A percentile compares a stretch with the other conserved stretches of the same genome.
These are phyloP conservation scores for Frankliniella fusca DNA, from an alignment of 2,888 invertebrate genomes.

Conservation along the genomic window DNA sequence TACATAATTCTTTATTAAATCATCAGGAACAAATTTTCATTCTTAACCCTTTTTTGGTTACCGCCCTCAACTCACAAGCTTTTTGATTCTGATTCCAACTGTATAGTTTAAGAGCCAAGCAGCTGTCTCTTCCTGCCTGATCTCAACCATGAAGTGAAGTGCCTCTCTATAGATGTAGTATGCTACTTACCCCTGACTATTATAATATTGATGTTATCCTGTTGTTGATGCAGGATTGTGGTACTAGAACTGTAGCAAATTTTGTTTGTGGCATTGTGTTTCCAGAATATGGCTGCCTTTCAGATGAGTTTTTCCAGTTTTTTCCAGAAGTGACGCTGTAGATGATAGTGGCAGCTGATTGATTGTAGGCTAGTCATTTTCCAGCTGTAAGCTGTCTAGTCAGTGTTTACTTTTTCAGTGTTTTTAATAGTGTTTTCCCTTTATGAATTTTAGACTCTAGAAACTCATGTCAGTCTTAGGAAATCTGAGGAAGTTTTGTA, in stretches of 20 bases:
- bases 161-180: neutral
- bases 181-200: neutral
- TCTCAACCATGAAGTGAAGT: too few relatives aligned
- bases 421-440: neutral
- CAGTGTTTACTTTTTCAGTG: neutral
- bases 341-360: neutral
- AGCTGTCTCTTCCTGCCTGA: too few relatives aligned
- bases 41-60: too few relatives aligned
- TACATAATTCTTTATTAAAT: too few relatives aligned
- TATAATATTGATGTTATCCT: neutral
- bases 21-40: too few relatives aligned
- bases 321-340: slow-evolving; percentile 2
- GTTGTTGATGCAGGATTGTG: slow-evolving; percentile 2
- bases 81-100: too few relatives aligned
- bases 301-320: neutral
- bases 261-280: neutral
- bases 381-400: neutral
- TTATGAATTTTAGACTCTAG: neutral
- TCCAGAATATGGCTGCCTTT: neutral
- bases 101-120: too few relatives aligned
- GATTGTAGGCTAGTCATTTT: slow-evolving; percentile 17
- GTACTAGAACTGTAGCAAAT: neutral
- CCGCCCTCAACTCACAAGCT: too few relatives aligned
- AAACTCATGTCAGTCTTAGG: neutral
- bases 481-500: too few relatives aligned